Evolutionary conservation across 2,113 vertebrate species (phyloP).

Genomic region (Oceanites oceanicus): DNA sequence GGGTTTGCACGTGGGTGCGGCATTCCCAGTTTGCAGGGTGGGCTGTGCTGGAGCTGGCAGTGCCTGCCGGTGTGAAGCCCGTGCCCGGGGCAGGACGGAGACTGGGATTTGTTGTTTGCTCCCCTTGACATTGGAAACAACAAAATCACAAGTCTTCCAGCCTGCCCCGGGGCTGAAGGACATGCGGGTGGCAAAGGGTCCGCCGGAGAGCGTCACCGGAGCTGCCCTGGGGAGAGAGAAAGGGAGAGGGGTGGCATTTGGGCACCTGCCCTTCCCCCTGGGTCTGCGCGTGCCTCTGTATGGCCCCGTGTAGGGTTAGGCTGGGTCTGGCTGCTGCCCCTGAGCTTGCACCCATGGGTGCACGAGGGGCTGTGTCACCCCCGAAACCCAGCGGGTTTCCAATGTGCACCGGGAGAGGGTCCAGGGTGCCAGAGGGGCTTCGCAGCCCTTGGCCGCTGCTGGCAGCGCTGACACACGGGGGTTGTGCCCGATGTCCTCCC

Average conservation of each 20-base stretch:
- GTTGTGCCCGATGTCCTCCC: not conserved
- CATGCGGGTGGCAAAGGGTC: accelerated
- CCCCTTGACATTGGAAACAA: not conserved
- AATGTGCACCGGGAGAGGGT: not conserved
- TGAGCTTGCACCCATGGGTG: not conserved
- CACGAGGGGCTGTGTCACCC: not conserved
- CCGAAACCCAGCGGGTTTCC: accelerated
- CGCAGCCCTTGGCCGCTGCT: not conserved
- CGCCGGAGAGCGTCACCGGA: accelerated
- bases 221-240: not conserved
- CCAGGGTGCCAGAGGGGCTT: not conserved
- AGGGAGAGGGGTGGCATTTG: not conserved
- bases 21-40: not conserved
- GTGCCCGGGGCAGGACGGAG: not conserved
- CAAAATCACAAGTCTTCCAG: conserved; percentile 29
- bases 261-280: not conserved
- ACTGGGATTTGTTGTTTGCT: conserved; percentile 16
- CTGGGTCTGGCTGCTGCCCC: not conserved
- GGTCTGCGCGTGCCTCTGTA: not conserved
- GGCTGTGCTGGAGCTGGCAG: accelerated
- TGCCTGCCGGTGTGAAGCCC: not conserved
- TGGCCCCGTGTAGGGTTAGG: accelerated
- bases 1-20: not conserved
- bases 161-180: not conserved
- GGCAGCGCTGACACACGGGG: not conserved